Conservation (phyloP, 2,888 invertebrate genomes). For the Nemoura dubitans region DNA sequence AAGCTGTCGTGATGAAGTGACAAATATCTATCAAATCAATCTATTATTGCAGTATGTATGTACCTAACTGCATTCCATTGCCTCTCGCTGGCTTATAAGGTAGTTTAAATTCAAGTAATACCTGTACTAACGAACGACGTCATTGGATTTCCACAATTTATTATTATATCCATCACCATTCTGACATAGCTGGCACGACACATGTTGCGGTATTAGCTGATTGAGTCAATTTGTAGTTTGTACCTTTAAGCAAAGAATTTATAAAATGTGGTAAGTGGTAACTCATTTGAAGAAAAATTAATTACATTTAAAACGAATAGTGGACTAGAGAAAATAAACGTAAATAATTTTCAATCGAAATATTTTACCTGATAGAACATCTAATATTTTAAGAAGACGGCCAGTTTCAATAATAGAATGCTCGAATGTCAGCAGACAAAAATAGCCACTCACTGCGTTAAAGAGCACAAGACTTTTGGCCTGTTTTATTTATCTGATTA, state of each 20-base stretch:
- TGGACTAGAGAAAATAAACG: no score
- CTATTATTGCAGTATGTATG: background rate
- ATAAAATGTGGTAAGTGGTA: no score
- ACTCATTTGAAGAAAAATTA: no score
- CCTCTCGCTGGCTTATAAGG: background rate
- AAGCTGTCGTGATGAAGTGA: background rate
- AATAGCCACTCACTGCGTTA: background rate
- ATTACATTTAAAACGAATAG: no score
- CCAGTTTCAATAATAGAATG: background rate
- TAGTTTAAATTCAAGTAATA: background rate
- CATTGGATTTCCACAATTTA: background rate
- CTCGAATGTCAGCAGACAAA: background rate
- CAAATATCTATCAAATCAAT: background rate
- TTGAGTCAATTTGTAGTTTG: no score
- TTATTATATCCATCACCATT: background rate
- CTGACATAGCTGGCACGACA: no score
- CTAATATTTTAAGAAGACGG: background rate
- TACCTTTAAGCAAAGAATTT: no score
- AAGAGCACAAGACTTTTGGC: constrained; percentile 4
- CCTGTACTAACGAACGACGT: background rate
- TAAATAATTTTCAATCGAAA: no score
- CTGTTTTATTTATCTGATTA: background rate
- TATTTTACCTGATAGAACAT: no score
- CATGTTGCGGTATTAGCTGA: no score
- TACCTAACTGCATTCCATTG: background rate